A percentile compares a stretch with the other conserved stretches of the same genome.
These are phyloP conservation scores for Hemitrygon akajei DNA, from an alignment of 2,797 vertebrate species.

Conservation along the genomic window DNA sequence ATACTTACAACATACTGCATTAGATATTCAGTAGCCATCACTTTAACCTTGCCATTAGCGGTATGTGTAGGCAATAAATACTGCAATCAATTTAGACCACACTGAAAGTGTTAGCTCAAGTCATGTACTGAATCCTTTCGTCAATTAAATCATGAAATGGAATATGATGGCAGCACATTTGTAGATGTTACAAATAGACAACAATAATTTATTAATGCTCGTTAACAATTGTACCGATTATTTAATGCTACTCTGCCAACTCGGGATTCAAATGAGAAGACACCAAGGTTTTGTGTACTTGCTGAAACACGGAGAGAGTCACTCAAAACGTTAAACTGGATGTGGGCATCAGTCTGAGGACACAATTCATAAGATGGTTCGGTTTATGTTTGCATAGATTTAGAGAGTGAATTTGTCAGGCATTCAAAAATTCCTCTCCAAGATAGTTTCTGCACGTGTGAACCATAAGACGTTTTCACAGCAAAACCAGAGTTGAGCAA, in stretches of 20 bases:
- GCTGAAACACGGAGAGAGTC: background rate
- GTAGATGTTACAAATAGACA: background rate
- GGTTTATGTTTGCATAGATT: background rate
- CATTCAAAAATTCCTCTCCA: background rate
- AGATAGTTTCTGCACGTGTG: background rate
- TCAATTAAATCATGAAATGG: background rate
- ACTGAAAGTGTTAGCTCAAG: background rate
- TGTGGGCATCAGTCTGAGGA: background rate
- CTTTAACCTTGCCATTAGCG: background rate
- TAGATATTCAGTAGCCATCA: background rate
- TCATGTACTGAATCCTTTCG: background rate
- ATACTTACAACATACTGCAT: background rate
- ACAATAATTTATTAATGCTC: slow-evolving; percentile 5
- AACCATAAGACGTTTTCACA: background rate
- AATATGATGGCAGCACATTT: background rate
- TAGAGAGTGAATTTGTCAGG: background rate
- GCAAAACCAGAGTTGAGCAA: background rate
- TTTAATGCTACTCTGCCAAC: background rate
- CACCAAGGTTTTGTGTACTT: background rate
- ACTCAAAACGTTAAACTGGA: background rate
- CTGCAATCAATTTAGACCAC: background rate
- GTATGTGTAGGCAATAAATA: background rate
- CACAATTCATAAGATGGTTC: background rate
- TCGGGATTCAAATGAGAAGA: background rate
- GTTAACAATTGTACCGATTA: background rate